Base-by-base conservation (phyloP, 2,113 vertebrate species). In the Bostrychus sinensis region DNA sequence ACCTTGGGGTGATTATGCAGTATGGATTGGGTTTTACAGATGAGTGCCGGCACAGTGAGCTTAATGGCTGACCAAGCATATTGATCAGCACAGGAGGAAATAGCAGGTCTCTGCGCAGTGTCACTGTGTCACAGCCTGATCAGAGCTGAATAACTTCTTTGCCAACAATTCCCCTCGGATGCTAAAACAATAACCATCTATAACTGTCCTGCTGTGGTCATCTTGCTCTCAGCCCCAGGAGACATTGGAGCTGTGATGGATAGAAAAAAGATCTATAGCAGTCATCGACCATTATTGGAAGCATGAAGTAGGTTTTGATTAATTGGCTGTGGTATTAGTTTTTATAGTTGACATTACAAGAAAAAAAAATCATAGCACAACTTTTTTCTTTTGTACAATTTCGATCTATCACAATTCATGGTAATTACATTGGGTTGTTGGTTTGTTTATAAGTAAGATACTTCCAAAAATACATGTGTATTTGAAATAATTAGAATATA, bases 1-100 rank as follows among this genome's bases (percentile, higher is more conserved):
- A 87, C 87, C 86, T 89, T 88, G 86, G 64, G 53, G 69, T 66
- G 70, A 82, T 85, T 85, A 77, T 81, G 73, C 83, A 62, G 62
- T 81, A 81, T 83, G 75, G 86, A 75, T 86, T 78, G 66, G 72
- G 82, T 71, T 75, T 70, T 72, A 59, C 66, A 72, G 70, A 68
- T 50, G 70, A 72, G 70, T 55, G 57, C 41, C 42, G 7, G 50
- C 62, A 16, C 71, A 54, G 54, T 34, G 51, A 62, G 77, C 68
- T 71, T 67, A 78, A 65, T 59, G 59, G 78, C 77, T 82, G 83
- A 85, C 75, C 56, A 71, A 86, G 81, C 77, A 81, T 70, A 83
- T 66, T 75, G 86, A 85, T 84, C 56, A 25, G 73, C 43, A 46
- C 68, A 66, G 75, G 75, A 78, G 74, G 72, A 82, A 80, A 77